Evolutionary conservation across 2,113 vertebrate genomes (phyloP).

Genomic region (Mastomys coucha): DNA sequence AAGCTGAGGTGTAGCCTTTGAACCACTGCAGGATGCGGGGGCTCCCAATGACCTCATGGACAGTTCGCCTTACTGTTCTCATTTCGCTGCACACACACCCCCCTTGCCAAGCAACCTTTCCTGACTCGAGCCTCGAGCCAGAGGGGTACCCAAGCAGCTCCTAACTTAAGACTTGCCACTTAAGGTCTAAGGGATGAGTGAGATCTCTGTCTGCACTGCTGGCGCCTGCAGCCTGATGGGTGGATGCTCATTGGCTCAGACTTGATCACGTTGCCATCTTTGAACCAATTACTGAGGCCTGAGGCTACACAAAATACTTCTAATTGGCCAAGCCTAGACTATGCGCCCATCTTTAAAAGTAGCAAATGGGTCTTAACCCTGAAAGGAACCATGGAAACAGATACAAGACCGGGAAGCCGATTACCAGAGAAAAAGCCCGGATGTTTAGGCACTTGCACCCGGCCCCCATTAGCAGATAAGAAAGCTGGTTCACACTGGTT

Average conservation of each 20-base stretch:
- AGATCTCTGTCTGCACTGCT: neutral
- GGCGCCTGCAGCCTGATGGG: neutral
- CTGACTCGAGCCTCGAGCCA: too few relatives aligned
- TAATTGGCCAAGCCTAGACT: neutral
- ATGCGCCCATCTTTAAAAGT: neutral
- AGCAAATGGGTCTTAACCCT: neutral
- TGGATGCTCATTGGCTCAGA: neutral
- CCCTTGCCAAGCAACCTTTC: neutral
- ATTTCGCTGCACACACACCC: neutral
- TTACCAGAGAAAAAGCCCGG: neutral
- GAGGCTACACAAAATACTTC: neutral
- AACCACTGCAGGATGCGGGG: neutral
- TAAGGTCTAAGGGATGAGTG: neutral
- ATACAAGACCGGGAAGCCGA: neutral
- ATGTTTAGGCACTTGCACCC: too few relatives aligned
- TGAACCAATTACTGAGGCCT: neutral
- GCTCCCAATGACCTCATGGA: neutral
- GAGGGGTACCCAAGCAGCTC: neutral
- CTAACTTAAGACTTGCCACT: neutral
- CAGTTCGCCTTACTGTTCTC: neutral
- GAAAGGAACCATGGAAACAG: neutral
- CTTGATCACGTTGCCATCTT: neutral
- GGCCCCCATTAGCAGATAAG: neutral
- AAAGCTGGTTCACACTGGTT: neutral
- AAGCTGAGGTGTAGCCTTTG: neutral